Evolutionary conservation across 2,113 vertebrate species (phyloP).

Genomic region (Eolophus roseicapilla): DNA sequence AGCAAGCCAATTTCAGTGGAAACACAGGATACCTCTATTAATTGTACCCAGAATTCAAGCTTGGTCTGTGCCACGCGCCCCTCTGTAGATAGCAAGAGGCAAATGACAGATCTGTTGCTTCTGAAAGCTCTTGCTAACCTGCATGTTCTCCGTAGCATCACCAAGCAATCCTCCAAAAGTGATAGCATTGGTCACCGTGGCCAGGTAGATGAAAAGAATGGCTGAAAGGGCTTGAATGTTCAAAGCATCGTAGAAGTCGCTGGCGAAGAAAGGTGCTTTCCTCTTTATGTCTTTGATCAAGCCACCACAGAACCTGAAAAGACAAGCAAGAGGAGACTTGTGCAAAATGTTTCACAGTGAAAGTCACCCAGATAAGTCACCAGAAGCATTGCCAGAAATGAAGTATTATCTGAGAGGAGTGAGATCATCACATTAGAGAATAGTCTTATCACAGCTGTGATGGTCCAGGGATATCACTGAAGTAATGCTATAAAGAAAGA

Average conservation of each 20-base stretch:
- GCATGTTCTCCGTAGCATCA: constrained; percentile 98
- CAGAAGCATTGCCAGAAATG: not conserved
- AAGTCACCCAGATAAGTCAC: not conserved
- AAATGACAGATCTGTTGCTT: not conserved
- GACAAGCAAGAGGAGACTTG: not conserved
- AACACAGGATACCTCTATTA: not conserved
- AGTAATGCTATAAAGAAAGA: not conserved
- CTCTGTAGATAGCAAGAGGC: not conserved
- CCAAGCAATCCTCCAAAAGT: constrained; percentile 96
- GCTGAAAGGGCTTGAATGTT: constrained; percentile 96
- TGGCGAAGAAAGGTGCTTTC: constrained; percentile 91
- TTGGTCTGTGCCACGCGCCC: not conserved
- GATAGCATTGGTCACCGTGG: constrained; percentile 97
- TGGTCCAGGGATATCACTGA: not conserved
- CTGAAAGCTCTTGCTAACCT: constrained; percentile 78
- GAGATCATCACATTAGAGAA: not conserved
- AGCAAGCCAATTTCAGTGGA: constrained; percentile 6
- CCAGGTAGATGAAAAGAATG: constrained; percentile 96
- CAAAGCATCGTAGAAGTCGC: constrained; percentile 93
- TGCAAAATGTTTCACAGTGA: not conserved
- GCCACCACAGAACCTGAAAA: constrained; percentile 91
- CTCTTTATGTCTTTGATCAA: constrained; percentile 94
- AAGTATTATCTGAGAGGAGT: not conserved
- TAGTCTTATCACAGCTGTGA: not conserved
- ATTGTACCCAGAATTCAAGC: not conserved